phyloP scores from a whole-genome alignment of 2,888 invertebrate species.

The Antheraea assamensis region DNA sequence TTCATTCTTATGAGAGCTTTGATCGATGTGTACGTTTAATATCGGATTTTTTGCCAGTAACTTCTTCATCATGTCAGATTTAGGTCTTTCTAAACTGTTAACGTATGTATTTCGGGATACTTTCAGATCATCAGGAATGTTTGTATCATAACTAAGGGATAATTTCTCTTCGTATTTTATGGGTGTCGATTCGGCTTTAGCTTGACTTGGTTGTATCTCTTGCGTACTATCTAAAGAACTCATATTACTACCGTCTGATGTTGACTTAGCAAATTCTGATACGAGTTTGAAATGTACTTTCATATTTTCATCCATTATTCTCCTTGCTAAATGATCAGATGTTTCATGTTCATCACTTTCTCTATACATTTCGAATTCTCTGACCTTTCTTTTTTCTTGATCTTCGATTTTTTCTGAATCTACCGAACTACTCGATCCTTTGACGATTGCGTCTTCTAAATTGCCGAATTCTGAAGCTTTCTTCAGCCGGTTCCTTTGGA shows the following conservation, averaged over 20 bases:
- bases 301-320: constrained; percentile 77
- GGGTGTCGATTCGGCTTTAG: constrained; percentile 50
- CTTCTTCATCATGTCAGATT: constrained; percentile 84
- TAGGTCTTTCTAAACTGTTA: constrained; percentile 84
- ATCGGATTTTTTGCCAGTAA: constrained; percentile 78
- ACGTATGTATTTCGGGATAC: constrained; percentile 83
- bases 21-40: constrained; percentile 73
- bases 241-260: constrained; percentile 72
- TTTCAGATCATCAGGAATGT: constrained; percentile 84
- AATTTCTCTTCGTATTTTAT: constrained; percentile 71
- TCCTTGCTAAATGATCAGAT: constrained; percentile 71
- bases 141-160: constrained; percentile 79
- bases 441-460: constrained; percentile 88
- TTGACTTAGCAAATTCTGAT: constrained; percentile 76
- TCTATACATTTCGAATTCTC: constrained; percentile 54
- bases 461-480: constrained; percentile 90
- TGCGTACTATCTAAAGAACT: constrained; percentile 70
- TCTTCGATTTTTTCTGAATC: constrained; percentile 68
- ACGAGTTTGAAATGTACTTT: constrained; percentile 77
- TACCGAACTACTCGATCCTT: constrained; percentile 73
- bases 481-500: constrained; percentile 86
- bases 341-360: constrained; percentile 64
- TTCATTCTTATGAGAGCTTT: constrained; percentile 55
- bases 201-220: constrained; percentile 46
- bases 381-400: constrained; percentile 50